Evolutionary conservation across 2,797 vertebrate genomes (phyloP).

Genomic region (Brotula barbata): DNA sequence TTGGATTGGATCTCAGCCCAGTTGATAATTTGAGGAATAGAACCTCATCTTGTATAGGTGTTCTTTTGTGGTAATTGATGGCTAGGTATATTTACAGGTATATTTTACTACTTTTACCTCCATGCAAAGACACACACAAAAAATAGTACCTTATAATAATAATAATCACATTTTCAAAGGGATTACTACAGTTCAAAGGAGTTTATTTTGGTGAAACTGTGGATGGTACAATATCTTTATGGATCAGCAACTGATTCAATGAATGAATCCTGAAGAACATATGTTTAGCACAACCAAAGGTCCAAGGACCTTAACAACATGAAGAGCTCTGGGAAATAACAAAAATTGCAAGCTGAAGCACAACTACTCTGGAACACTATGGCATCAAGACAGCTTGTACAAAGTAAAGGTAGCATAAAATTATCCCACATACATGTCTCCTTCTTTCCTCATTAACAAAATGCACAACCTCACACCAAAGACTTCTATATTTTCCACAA

Average conservation of each 20-base stretch:
- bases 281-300: constrained; percentile 4
- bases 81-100: too few relatives aligned
- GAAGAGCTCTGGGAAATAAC: constrained; percentile 35
- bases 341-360: constrained; percentile 17
- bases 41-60: too few relatives aligned
- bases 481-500: constrained; percentile 31
- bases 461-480: constrained; percentile 29
- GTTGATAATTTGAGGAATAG: too few relatives aligned
- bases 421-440: constrained; percentile 30
- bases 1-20: too few relatives aligned
- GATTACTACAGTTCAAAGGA: constrained; percentile 29
- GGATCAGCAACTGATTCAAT: constrained; percentile 34
- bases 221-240: constrained; percentile 21
- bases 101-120: too few relatives aligned
- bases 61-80: too few relatives aligned
- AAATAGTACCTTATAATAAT: background rate
- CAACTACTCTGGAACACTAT: constrained; percentile 10
- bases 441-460: constrained; percentile 45
- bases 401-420: constrained; percentile 35
- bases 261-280: constrained; percentile 42
- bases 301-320: constrained; percentile 42
- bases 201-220: constrained; percentile 54
- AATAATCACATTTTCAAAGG: constrained; percentile 37
- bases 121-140: constrained; percentile 7
- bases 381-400: constrained; percentile 36